Base-by-base conservation (phyloP, 2,888 invertebrate genomes). In the Camponotus fellah region DNA sequence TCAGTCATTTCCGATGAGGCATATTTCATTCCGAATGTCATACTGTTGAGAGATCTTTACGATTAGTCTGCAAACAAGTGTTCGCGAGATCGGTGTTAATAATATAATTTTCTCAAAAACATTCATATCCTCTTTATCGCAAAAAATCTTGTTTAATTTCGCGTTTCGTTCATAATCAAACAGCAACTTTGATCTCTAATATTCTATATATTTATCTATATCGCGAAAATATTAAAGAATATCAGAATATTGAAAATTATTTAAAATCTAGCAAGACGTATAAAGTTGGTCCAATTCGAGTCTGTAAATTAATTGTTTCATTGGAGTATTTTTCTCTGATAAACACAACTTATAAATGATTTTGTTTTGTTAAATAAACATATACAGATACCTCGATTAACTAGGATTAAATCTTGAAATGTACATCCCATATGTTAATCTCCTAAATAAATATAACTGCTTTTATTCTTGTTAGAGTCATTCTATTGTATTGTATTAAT, bases 1-100 rank as follows among this genome's bases (percentile, higher is more conserved):
- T 83, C 84, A 85, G 82, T 87, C 84, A 87, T 53, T 84, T 69
- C 71, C 64, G 88, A 64, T 72, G 80, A 84, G 82, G 80, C 81
- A 46, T 66, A 66, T 84, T 81, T 85, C 76, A 34, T 80, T 84
- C 85, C 65, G 77, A 68, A 83, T 79, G 65, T 34, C 10, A 69
- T 65, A 26, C 66, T 74, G 76, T 53, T 62, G 69, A 76, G 46
- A 76, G 80, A 72, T 62, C 69, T 37, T n/a, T 83, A 65, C 66
- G 82, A 69, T 88, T 87, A 85, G 83, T 87, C 64, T 56, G 74
- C 74, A 74, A 83, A 72, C 72, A 74, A 89, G 64, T 82, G 82
- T 40, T 85, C 79, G 37, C 68, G 74, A 69, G 81, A 79, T 84
- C 68, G 71, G 71, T 79, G 56, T 69, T 26, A 6, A 3, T 26